Conservation (phyloP, 2,797 vertebrate genomes). For the Picus viridis region DNA sequence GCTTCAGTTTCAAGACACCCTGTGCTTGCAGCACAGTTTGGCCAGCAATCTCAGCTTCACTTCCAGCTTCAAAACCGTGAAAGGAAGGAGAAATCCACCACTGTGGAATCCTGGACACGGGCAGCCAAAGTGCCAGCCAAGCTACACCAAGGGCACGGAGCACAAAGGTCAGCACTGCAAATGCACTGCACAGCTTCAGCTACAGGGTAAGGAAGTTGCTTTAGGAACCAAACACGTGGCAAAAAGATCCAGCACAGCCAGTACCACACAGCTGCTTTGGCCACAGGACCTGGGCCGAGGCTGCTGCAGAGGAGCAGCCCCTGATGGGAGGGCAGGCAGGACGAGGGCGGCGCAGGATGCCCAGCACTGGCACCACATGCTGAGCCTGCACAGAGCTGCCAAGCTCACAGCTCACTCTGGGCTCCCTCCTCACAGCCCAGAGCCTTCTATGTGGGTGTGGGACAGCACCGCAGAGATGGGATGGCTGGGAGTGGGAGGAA, state of each 20-base stretch:
- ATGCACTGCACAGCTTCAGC: constrained; percentile 24
- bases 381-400: background rate
- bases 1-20: background rate
- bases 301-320: background rate
- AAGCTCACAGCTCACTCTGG: background rate
- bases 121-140: constrained; percentile 41
- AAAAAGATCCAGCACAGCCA: constrained; percentile 13
- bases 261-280: background rate
- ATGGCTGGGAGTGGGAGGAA: background rate
- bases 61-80: constrained; percentile 1
- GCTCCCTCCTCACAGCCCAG: background rate
- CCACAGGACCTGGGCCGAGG: background rate
- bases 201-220: background rate
- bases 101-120: background rate
- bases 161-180: constrained; percentile 35
- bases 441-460: rapidly evolving
- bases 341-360: background rate
- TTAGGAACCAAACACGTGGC: constrained; percentile 16
- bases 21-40: background rate
- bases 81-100: constrained; percentile 1
- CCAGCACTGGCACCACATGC: background rate
- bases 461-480: background rate
- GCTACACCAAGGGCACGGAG: constrained; percentile 17
- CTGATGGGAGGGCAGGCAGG: background rate
- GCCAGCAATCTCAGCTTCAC: constrained; percentile 41